Conservation (phyloP, 2,888 invertebrate genomes). For the Tillus elongatus region DNA sequence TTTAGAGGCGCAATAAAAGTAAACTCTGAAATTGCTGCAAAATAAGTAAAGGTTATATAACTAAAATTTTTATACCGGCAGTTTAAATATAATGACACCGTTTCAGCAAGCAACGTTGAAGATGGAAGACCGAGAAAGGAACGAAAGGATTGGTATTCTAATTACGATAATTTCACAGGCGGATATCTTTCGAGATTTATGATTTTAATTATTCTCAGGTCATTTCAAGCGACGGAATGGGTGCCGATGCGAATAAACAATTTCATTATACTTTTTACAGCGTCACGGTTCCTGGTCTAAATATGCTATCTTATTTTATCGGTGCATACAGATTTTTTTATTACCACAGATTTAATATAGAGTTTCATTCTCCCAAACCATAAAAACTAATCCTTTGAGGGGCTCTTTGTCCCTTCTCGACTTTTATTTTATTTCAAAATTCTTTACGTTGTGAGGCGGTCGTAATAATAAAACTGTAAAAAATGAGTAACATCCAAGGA, state of each 20-base stretch:
- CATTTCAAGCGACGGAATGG: background rate
- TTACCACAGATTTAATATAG: conserved; percentile 24
- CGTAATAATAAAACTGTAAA: conserved; percentile 9
- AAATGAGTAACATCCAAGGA: conserved; percentile 18
- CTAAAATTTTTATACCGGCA: too few relatives aligned
- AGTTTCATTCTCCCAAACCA: conserved; percentile 20
- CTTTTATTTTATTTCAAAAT: conserved; percentile 20
- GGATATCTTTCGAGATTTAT: too few relatives aligned
- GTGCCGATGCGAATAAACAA: conserved; percentile 8
- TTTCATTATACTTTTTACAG: conserved; percentile 24
- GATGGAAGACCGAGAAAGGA: too few relatives aligned
- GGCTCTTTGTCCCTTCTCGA: conserved; percentile 13
- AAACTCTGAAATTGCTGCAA: too few relatives aligned
- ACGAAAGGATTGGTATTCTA: too few relatives aligned
- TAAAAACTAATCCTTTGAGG: conserved; percentile 26
- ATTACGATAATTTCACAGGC: too few relatives aligned
- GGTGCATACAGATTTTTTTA: conserved; percentile 25
- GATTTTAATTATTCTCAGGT: background rate
- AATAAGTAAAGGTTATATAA: too few relatives aligned
- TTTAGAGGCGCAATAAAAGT: too few relatives aligned
- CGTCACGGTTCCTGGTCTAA: conserved; percentile 18
- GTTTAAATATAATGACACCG: too few relatives aligned
- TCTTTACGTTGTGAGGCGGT: conserved; percentile 4
- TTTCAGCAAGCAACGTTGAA: too few relatives aligned
- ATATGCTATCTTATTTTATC: conserved; percentile 22